A percentile compares a stretch with the other conserved stretches of the same genome.
These are phyloP conservation scores for Thamnophis sirtalis DNA, from an alignment of 2,113 vertebrate species.

Conservation along the genomic window DNA sequence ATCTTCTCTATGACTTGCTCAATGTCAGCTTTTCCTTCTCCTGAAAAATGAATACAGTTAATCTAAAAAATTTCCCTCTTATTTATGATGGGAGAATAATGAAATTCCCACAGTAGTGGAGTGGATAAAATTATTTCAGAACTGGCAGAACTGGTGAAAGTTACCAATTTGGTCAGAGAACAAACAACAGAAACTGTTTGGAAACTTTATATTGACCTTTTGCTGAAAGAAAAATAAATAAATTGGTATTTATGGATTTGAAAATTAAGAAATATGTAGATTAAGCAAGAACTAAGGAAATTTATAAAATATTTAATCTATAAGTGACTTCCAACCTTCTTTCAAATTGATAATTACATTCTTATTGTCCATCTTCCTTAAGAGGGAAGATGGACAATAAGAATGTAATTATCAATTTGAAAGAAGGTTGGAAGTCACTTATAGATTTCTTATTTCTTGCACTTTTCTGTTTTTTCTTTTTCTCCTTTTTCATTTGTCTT, in stretches of 20 bases:
- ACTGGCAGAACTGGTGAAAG: background rate
- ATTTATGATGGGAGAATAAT: background rate
- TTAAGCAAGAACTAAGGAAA: background rate
- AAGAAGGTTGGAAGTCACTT: background rate
- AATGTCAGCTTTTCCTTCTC: conserved; percentile 4
- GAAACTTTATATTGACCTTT: background rate
- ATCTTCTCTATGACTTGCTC: background rate
- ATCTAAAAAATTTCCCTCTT: background rate
- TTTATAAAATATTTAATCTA: background rate
- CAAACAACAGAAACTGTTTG: background rate
- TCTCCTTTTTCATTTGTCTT: background rate
- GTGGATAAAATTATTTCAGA: background rate
- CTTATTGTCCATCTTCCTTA: background rate
- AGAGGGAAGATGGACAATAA: background rate
- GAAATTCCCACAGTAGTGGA: background rate
- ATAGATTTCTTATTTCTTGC: background rate
- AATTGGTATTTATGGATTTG: background rate
- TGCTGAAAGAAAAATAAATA: background rate
- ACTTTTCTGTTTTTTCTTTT: background rate
- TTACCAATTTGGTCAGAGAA: background rate
- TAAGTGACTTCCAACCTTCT: background rate
- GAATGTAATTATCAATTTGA: background rate
- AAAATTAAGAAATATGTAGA: background rate
- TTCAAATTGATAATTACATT: background rate
- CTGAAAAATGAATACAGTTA: background rate